Percentiles rank a stretch among this genome's conserved stretches.
These are phyloP conservation scores for Noctua fimbriata DNA, from an alignment of 2,888 invertebrate species.

Conservation along the genomic window DNA sequence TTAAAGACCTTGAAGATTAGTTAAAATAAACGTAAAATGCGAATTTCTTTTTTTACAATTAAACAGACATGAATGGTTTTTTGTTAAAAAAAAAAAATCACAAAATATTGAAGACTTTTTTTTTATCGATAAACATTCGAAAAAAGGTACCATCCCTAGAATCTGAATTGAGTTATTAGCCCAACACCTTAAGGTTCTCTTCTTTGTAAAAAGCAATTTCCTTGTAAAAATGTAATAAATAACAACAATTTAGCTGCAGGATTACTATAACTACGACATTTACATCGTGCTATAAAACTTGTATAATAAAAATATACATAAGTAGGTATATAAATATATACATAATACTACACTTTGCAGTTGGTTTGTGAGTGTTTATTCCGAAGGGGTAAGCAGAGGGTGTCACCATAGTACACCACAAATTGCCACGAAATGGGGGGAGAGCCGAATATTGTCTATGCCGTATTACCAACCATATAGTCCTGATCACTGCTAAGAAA, in stretches of 20 bases:
- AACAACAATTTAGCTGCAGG: slow-evolving; percentile 65
- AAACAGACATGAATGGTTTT: not conserved
- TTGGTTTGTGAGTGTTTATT: not conserved
- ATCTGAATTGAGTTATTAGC: slow-evolving; percentile 81
- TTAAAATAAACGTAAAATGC: not conserved
- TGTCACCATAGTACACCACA: not conserved
- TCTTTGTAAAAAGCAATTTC: slow-evolving; percentile 76
- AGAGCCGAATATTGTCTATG: not conserved
- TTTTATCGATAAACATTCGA: slow-evolving; percentile 46
- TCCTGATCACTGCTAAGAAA: too few species aligned
- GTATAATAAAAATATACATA: slow-evolving; percentile 37
- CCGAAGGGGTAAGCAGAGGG: not conserved
- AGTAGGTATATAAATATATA: not conserved
- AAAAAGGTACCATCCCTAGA: slow-evolving; percentile 65
- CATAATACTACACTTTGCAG: slow-evolving; percentile 6
- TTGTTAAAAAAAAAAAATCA: not conserved
- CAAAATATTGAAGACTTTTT: not conserved
- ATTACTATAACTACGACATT: slow-evolving; percentile 62
- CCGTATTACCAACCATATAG: too few species aligned
- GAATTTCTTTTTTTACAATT: not conserved
- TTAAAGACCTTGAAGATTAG: not conserved
- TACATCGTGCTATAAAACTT: slow-evolving; percentile 58
- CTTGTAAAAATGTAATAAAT: slow-evolving; percentile 77
- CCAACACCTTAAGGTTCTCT: slow-evolving; percentile 78
- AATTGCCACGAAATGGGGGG: not conserved